Conservation (phyloP, 1,140 invertebrate species). For the Dreissena polymorpha region DNA sequence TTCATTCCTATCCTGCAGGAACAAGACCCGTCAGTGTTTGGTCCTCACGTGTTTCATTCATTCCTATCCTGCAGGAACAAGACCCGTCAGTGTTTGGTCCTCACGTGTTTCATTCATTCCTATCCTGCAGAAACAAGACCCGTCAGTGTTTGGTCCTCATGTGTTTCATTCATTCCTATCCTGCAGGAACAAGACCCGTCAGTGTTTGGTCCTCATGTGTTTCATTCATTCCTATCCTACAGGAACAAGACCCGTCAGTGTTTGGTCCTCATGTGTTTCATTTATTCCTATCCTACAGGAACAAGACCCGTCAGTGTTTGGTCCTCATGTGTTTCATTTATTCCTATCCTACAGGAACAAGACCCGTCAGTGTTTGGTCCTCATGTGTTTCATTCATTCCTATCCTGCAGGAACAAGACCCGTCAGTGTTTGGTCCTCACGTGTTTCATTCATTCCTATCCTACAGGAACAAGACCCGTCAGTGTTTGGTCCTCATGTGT, state of each 20-base stretch:
- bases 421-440: constrained; percentile 62
- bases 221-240: too few species aligned
- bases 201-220: constrained; percentile 57
- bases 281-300: too few species aligned
- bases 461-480: constrained; percentile 76
- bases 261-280: constrained; percentile 60
- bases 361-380: constrained; percentile 71
- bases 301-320: constrained; percentile 74
- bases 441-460: too few species aligned
- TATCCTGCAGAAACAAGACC: constrained; percentile 77
- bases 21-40: constrained; percentile 74
- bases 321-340: constrained; percentile 48
- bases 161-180: too few species aligned
- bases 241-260: constrained; percentile 74
- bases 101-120: too few species aligned
- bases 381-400: too few species aligned
- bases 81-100: constrained; percentile 71
- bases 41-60: constrained; percentile 48
- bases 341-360: too few species aligned
- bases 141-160: constrained; percentile 62
- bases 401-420: constrained; percentile 77
- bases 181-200: constrained; percentile 76
- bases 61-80: too few species aligned
- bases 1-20: too few species aligned
- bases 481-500: constrained; percentile 57